Conservation (phyloP, 2,113 vertebrate species). For the Perognathus longimembris region DNA sequence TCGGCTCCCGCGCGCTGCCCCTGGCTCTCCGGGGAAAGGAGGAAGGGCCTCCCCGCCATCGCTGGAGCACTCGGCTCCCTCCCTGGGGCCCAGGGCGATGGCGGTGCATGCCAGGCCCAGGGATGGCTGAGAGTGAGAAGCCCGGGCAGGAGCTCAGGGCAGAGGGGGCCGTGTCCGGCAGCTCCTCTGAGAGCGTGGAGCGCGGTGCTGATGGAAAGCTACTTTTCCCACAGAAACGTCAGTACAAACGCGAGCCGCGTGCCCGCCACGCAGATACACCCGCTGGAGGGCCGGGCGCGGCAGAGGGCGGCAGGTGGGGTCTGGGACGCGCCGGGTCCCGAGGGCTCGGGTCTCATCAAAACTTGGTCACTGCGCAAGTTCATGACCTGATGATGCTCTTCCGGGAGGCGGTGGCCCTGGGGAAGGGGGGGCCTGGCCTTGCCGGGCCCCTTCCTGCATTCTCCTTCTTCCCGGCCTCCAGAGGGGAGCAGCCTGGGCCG, state of each 20-base stretch:
- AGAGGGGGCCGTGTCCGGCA: background rate
- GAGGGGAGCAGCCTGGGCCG: background rate
- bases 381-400: background rate
- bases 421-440: too few relatives aligned
- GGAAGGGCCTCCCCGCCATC: too few relatives aligned
- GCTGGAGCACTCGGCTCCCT: too few relatives aligned
- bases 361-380: too few relatives aligned
- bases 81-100: background rate
- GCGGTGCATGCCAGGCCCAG: too few relatives aligned
- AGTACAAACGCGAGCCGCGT: background rate
- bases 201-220: fast-evolving
- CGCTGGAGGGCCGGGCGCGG: too few relatives aligned
- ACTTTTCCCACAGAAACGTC: background rate
- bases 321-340: background rate
- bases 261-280: fast-evolving
- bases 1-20: background rate
- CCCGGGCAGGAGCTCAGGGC: fast-evolving
- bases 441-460: background rate
- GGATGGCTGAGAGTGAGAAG: background rate
- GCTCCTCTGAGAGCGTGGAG: background rate
- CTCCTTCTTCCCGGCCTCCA: background rate
- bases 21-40: background rate
- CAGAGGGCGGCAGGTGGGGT: too few relatives aligned
- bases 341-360: background rate
- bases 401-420: too few relatives aligned